Conservation (phyloP, 92 coral and sea anemone species). For the Muricea muricata region DNA sequence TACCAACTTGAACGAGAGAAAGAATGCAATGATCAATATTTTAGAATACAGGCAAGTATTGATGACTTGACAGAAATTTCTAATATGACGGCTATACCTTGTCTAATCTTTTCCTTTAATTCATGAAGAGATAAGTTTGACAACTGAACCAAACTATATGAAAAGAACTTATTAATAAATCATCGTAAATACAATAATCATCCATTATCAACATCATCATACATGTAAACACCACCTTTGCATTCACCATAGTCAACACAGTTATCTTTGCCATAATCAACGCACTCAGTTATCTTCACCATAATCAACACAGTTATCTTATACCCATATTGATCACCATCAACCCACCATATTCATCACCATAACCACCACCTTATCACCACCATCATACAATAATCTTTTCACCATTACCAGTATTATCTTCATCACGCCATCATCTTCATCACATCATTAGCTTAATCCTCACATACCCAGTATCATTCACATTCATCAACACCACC, state of each 20-base stretch:
- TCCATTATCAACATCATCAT: neutral
- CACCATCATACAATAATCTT: no score
- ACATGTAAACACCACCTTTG: neutral
- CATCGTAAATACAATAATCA: neutral
- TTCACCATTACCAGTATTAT: neutral
- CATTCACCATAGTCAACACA: neutral
- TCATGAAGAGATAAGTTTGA: slow-evolving; percentile 84
- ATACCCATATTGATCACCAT: neutral
- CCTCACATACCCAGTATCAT: neutral
- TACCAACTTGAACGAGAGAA: slow-evolving; percentile 64
- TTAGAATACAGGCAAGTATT: neutral
- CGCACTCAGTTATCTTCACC: neutral
- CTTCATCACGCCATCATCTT: neutral
- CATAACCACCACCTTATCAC: neutral
- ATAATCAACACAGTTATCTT: neutral
- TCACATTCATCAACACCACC: neutral
- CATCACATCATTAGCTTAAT: neutral
- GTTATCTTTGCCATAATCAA: neutral
- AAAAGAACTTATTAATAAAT: neutral
- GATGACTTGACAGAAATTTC: no score
- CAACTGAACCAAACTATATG: slow-evolving; percentile 79
- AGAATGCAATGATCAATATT: neutral
- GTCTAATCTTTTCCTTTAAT: slow-evolving; percentile 68
- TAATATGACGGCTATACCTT: no score
- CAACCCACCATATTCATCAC: neutral